Conservation (phyloP, 1,140 invertebrate species). For the Drosophila erecta region DNA sequence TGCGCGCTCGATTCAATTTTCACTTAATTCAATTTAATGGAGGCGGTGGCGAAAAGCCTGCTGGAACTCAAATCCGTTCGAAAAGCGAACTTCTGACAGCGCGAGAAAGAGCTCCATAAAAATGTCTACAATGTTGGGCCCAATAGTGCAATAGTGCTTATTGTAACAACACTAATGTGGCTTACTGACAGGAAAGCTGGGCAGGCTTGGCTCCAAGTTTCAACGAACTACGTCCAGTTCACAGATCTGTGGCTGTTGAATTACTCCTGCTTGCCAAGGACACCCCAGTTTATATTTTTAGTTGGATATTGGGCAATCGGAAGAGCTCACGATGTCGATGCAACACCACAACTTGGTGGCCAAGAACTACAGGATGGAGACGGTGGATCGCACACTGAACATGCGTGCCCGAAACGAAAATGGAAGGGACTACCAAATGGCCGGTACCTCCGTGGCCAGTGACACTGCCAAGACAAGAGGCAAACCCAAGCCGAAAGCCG, state of each 20-base stretch:
- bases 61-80: too few species aligned
- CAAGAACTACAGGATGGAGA: neutral
- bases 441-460: too few species aligned
- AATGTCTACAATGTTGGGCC: too few species aligned
- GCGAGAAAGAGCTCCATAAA: too few species aligned
- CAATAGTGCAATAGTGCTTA: too few species aligned
- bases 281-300: slow-evolving; percentile 7
- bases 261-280: neutral
- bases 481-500: neutral
- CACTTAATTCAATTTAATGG: neutral
- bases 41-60: neutral
- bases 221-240: neutral
- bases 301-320: neutral
- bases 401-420: too few species aligned
- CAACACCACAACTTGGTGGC: neutral
- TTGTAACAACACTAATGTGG: too few species aligned
- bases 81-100: too few species aligned
- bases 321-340: neutral
- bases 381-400: neutral
- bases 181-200: too few species aligned
- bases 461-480: too few species aligned
- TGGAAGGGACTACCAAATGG: neutral
- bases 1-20: neutral
- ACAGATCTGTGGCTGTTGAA: neutral
- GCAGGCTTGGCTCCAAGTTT: neutral